Percentiles rank a stretch among this genome's conserved stretches.
Conservation (phyloP, 2,888 invertebrate genomes). For the Aethes cnicana region DNA sequence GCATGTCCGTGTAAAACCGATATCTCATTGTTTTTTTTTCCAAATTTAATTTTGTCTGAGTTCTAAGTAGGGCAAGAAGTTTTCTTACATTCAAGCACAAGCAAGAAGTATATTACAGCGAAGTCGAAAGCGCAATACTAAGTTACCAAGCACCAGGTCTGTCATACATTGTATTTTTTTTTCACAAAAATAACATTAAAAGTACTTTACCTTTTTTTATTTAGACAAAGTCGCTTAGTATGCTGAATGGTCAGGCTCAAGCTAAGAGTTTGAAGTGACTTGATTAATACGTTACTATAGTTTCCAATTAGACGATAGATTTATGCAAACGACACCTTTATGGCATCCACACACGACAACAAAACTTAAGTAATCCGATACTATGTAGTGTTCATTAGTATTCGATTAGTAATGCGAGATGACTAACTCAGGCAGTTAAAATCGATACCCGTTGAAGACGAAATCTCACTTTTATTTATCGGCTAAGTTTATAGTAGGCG, state of each 20-base stretch:
- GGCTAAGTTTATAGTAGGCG: conserved; percentile 49
- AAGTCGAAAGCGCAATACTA: too few species aligned
- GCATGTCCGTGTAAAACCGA: too few species aligned
- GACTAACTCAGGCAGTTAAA: conserved; percentile 44
- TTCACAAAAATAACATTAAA: too few species aligned
- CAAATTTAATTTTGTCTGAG: too few species aligned
- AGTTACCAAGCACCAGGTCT: too few species aligned
- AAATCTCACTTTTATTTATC: conserved; percentile 57
- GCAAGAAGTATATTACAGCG: too few species aligned
- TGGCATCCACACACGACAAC: conserved; percentile 68
- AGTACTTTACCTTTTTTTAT: conserved; percentile 24
- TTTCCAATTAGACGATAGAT: conserved; percentile 62
- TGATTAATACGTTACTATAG: conserved; percentile 68
- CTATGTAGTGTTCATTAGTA: conserved; percentile 54
- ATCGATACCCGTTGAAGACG: conserved; percentile 43
- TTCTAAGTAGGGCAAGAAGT: too few species aligned
- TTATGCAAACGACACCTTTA: conserved; percentile 69
- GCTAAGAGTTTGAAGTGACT: conserved; percentile 55
- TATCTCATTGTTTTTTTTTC: too few species aligned
- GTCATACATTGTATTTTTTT: too few species aligned
- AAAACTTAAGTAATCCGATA: conserved; percentile 60
- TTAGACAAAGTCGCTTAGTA: not conserved
- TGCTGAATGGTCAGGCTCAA: conserved; percentile 51
- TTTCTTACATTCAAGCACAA: too few species aligned
- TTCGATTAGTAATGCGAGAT: conserved; percentile 69